Evolutionary conservation across 2,113 vertebrate genomes (phyloP), one percentile per base, ranked within the genome.

Genomic region (Semicossyphus pulcher): DNA sequence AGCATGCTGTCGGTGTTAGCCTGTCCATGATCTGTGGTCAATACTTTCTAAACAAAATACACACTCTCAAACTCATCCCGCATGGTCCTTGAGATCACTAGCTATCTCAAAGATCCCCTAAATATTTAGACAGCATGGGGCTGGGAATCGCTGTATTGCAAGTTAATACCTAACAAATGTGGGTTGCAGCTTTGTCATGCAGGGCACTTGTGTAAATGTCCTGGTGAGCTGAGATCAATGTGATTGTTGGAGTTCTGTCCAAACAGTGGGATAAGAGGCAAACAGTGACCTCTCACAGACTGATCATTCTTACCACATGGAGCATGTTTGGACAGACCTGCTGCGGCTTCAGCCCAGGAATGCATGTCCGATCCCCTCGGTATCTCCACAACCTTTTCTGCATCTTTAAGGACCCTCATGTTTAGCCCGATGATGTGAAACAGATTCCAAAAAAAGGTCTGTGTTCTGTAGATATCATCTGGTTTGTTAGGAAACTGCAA

Each of bases 161-260:
- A 66, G 76, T 61, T 93, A 93, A 93, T 92, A 83, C 84, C 72
- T 81, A 90, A 90, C 90, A 93, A 93, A 93, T 93, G 92, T 89
- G 83, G 47, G 62, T 59, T 34, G 82, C 63, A 65, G 70, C 53
- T 77, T 79, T 77, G 82, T 87, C 71, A 51, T 74, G 68, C 68
- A 26, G 77, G 69, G 49, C 59, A 75, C 81, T 88, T 84, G 80
- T 87, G 87, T 68, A 71, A 89, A 80, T 79, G 83, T 89, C 75
- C 72, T 26, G 72, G 85, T 57, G 66, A 84, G 79, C 83, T 72
- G 74, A 69, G 72, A 78, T 88, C 74, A 70, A 18, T 90, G 85
- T 93, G 92, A 91, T 91, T 86, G 72, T 81, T 90, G 49, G 83
- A 88, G 76, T 87, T 84, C 84, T 92, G 83, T 89, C 85, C 84